Evolutionary conservation across 2,888 invertebrate genomes (phyloP).

Genomic region (Furcula furcula): DNA sequence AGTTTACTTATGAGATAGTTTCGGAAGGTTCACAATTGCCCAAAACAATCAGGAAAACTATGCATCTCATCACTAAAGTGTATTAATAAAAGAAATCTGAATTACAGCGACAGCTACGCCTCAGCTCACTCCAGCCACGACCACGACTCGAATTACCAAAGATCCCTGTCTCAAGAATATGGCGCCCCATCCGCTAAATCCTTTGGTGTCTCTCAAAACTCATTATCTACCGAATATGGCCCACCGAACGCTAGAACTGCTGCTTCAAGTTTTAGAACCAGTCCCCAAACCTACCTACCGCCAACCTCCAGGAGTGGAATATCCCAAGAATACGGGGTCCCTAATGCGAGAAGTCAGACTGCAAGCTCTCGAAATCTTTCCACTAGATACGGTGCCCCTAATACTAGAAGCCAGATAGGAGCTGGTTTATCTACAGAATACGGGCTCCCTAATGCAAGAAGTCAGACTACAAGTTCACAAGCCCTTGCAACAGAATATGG

Average conservation of each 20-base stretch:
- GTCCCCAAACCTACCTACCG: slow-evolving; percentile 27
- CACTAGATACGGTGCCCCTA: slow-evolving; percentile 41
- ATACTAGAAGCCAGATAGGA: slow-evolving; percentile 15
- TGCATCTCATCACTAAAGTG: background rate
- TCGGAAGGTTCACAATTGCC: no score
- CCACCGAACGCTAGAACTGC: slow-evolving; percentile 27
- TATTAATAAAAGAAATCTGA: background rate
- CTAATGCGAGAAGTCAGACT: slow-evolving; percentile 22
- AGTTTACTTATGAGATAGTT: no score
- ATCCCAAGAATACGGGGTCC: slow-evolving; percentile 41
- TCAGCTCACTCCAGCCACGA: slow-evolving; percentile 39
- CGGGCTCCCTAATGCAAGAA: slow-evolving; percentile 33
- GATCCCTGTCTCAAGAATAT: slow-evolving; percentile 40
- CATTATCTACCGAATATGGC: slow-evolving; percentile 39
- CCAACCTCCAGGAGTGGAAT: slow-evolving; percentile 17
- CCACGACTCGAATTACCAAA: slow-evolving; percentile 35
- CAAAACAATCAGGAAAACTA: no score
- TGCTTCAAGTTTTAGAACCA: slow-evolving; percentile 6
- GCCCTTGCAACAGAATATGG: slow-evolving; percentile 27
- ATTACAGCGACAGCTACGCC: slow-evolving; percentile 58
- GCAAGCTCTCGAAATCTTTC: slow-evolving; percentile 22
- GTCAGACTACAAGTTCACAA: slow-evolving; percentile 23
- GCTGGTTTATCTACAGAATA: slow-evolving; percentile 36
- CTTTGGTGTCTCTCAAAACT: slow-evolving; percentile 32
- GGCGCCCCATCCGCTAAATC: slow-evolving; percentile 28